Conservation (phyloP, 2,797 vertebrate species). For the Alcedo quadribrachys region DNA sequence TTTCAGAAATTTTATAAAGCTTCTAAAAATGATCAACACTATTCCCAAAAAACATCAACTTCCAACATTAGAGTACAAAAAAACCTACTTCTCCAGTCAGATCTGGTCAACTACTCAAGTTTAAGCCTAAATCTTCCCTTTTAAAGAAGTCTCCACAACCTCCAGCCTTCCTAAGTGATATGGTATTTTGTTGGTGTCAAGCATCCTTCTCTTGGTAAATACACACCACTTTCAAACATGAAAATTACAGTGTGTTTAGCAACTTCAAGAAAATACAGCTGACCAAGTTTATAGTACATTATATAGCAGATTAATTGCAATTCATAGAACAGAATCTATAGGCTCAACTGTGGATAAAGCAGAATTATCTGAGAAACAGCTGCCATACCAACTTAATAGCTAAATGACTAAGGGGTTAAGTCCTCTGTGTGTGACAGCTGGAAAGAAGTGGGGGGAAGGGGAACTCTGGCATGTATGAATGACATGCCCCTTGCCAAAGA, state of each 20-base stretch:
- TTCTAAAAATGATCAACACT: not conserved
- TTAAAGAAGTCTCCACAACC: not conserved
- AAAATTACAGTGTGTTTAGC: not conserved
- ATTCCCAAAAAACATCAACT: not conserved
- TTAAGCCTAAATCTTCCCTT: not conserved
- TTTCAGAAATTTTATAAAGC: not conserved
- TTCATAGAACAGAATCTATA: not conserved
- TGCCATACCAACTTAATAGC: not conserved
- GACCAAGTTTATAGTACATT: not conserved
- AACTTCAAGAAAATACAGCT: not conserved
- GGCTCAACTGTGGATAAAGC: not conserved
- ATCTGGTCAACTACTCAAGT: not conserved
- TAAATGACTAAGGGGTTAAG: slow-evolving; percentile 22
- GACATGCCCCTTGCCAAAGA: not conserved
- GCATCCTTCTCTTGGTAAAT: not conserved
- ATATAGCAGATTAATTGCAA: not conserved
- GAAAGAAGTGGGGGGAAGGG: not conserved
- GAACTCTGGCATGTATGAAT: not conserved
- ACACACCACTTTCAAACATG: not conserved
- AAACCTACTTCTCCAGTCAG: not conserved
- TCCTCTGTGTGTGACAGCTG: slow-evolving; percentile 7
- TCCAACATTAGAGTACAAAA: not conserved
- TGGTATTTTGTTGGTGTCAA: not conserved
- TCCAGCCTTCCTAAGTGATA: not conserved
- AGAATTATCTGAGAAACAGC: slow-evolving; percentile 7